Percentiles rank a stretch among this genome's conserved stretches.
phyloP scores from a whole-genome alignment of 2,797 vertebrate genomes.

The Manis pentadactyla region DNA sequence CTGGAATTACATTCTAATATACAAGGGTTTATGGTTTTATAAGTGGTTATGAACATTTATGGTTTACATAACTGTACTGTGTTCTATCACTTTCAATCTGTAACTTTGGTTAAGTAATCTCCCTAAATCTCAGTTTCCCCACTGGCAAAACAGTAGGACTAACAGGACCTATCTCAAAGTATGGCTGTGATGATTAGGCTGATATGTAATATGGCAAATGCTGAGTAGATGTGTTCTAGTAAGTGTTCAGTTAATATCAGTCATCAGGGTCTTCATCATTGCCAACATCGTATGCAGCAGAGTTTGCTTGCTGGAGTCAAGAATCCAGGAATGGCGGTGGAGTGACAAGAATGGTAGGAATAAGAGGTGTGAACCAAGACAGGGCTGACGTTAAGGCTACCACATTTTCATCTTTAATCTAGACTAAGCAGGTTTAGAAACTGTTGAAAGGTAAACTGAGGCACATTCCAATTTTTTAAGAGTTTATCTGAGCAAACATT shows the following conservation, averaged over 20 bases:
- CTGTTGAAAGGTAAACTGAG: neutral
- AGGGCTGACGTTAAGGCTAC: neutral
- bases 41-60: neutral
- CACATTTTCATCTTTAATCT: neutral
- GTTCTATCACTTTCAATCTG: neutral
- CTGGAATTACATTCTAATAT: neutral
- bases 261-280: neutral
- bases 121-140: neutral
- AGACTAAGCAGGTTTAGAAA: neutral
- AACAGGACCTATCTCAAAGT: neutral
- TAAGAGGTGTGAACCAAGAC: neutral
- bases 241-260: neutral
- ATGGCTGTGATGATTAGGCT: constrained; percentile 2
- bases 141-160: neutral
- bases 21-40: neutral
- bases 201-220: neutral
- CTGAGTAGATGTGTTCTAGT: constrained; percentile 6
- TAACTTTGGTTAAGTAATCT: neutral
- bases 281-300: neutral
- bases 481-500: neutral
- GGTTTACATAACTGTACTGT: neutral
- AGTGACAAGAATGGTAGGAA: neutral
- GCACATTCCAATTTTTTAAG: neutral
- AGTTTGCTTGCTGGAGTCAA: neutral
- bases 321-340: neutral